phyloP scores from a whole-genome alignment of 2,888 invertebrate genomes.

The Hirudinaria manillensis region DNA sequence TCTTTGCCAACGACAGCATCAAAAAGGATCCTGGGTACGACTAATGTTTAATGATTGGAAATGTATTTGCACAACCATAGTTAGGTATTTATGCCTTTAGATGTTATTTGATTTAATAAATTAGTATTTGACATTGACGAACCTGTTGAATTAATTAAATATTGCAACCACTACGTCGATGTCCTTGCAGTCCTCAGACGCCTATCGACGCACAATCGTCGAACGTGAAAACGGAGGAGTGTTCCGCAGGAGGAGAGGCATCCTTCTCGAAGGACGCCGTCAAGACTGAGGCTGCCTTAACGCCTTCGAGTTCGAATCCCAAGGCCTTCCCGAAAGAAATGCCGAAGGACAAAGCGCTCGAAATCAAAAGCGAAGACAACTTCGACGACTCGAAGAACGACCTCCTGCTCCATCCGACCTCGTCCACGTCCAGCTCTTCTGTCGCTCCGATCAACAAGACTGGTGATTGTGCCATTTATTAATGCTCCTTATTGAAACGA shows the following conservation, averaged over 20 bases:
- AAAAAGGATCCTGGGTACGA: constrained; percentile 15
- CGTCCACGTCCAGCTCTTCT: neutral
- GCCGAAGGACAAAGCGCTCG: neutral
- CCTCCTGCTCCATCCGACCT: neutral
- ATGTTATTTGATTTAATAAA: too few species aligned
- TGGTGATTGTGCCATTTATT: neutral
- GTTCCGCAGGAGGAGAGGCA: neutral
- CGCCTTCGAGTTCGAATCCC: neutral
- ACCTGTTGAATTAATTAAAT: too few species aligned
- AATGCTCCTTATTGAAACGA: neutral
- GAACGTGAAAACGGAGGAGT: neutral
- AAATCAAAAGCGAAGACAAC: neutral
- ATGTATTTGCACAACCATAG: neutral
- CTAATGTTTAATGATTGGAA: neutral
- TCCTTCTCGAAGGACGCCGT: constrained; percentile 6
- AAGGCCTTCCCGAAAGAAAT: neutral
- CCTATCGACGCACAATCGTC: neutral
- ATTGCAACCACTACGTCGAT: too few species aligned
- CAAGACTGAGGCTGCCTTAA: neutral
- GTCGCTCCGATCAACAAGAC: constrained; percentile 5
- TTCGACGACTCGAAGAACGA: neutral
- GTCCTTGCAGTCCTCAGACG: neutral
- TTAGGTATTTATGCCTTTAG: neutral
- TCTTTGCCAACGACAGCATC: neutral
- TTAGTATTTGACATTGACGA: too few species aligned